phyloP scores from a whole-genome alignment of 2,888 invertebrate genomes.

The Spodoptera exigua region DNA sequence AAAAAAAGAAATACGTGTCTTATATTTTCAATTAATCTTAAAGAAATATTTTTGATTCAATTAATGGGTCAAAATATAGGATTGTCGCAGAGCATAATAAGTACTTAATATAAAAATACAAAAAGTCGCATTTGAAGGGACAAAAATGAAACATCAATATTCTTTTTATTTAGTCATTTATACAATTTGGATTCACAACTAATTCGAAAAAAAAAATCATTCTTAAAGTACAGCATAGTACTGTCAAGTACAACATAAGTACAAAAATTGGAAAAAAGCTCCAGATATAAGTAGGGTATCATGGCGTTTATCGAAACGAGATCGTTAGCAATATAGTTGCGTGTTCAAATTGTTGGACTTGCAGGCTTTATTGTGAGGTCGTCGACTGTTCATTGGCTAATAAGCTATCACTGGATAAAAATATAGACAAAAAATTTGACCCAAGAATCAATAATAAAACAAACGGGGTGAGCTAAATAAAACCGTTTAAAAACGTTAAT shows the following conservation, averaged over 20 bases:
- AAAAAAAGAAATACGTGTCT: too few species aligned
- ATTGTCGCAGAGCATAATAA: constrained; percentile 3
- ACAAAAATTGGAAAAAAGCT: constrained; percentile 79
- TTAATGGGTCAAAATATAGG: too few species aligned
- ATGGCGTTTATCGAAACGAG: constrained; percentile 70
- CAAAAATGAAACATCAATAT: constrained; percentile 76
- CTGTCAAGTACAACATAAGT: constrained; percentile 80
- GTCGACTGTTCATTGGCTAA: neutral
- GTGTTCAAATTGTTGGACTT: constrained; percentile 61
- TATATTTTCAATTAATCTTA: too few species aligned
- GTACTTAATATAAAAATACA: neutral
- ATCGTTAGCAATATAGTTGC: constrained; percentile 64
- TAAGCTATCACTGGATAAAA: neutral
- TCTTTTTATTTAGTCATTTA: constrained; percentile 85
- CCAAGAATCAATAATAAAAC: too few species aligned
- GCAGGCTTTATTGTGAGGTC: constrained; percentile 48
- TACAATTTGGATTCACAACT: constrained; percentile 82
- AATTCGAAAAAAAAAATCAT: constrained; percentile 77
- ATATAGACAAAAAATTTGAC: neutral
- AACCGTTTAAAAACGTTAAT: too few species aligned
- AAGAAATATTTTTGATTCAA: too few species aligned
- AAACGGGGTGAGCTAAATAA: too few species aligned
- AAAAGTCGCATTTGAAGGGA: neutral
- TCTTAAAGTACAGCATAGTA: constrained; percentile 68
- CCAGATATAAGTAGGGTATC: constrained; percentile 63